Conservation (phyloP, 2,888 invertebrate species). For the Neria commutata region DNA sequence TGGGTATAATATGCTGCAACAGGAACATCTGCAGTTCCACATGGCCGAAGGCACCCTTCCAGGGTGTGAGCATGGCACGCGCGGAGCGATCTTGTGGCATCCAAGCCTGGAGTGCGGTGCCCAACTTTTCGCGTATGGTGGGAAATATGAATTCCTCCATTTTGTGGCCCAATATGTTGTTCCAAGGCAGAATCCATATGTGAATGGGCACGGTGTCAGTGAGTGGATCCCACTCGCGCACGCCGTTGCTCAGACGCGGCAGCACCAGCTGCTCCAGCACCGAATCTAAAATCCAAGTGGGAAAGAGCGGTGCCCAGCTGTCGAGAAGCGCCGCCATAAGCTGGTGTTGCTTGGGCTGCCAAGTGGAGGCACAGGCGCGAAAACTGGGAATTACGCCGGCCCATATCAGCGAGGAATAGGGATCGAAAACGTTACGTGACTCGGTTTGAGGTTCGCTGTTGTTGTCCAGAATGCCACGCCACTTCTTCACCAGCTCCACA, state of each 20-base stretch:
- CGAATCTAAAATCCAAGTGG: slow-evolving; percentile 83
- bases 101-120: slow-evolving; percentile 89
- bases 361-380: slow-evolving; percentile 69
- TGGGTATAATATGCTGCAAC: slow-evolving; percentile 86
- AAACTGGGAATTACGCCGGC: slow-evolving; percentile 85
- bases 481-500: slow-evolving; percentile 70
- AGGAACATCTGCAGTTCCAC: slow-evolving; percentile 82
- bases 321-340: slow-evolving; percentile 80
- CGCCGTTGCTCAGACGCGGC: slow-evolving; percentile 76
- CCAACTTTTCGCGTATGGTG: slow-evolving; percentile 88
- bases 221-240: slow-evolving; percentile 92
- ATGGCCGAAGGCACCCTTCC: slow-evolving; percentile 78
- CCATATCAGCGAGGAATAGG: slow-evolving; percentile 86
- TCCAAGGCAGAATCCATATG: slow-evolving; percentile 97
- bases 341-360: slow-evolving; percentile 84
- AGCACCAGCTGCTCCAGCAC: slow-evolving; percentile 82
- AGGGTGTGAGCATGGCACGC: slow-evolving; percentile 87
- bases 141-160: slow-evolving; percentile 74
- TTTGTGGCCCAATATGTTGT: slow-evolving; percentile 75
- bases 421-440: slow-evolving; percentile 63
- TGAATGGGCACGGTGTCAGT: slow-evolving; percentile 95
- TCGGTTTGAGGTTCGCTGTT: slow-evolving; percentile 41
- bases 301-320: slow-evolving; percentile 80
- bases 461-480: slow-evolving; percentile 70
- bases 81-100: slow-evolving; percentile 95